Evolutionary conservation across 2,888 invertebrate species (phyloP), one percentile per base, ranked within the genome.

Genomic region (Vanessa cardui): DNA sequence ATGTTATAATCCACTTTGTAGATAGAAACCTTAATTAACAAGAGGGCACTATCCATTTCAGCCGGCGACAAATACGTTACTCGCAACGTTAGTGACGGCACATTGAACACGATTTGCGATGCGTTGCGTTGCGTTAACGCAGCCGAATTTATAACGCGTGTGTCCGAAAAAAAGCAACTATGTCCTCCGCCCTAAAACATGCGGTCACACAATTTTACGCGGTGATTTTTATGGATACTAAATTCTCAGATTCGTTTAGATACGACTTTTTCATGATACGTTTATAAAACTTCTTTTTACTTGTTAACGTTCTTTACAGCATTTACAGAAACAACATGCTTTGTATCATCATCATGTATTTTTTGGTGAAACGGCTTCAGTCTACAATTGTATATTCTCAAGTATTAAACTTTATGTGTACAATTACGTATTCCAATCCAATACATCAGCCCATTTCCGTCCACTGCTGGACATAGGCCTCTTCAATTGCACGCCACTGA

Each of bases 91-190:
- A 76, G 83, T 76, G 72, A 80, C 80, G 85, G 79, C 73, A 81
- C 86, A 84, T 86, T 86, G 83, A 83, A 65, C 80, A 79, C 81
- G 80, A 86, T 82, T 84, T 86, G 86, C 78, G 80, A 81, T 85
- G 66, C 62, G 75, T 69, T 69, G 67, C 76, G 56, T 56, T 39
- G 56, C 56, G 56, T 56, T 56, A 56, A 18, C 39, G 56, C 64
- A 33, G 31, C 52, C 58, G 61, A 56, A 68, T 68, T 62, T 65
- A 61, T 50, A 50, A 58, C 49, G 44, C 47, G 56, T 4, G 56
- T 47, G 56, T 26, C 39, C 2, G 9, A 56, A 69, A 69, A 69
- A 69, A 69, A 60, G 52, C 61, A 18, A 49, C 63, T 46, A 62
- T 58, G 8, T 71, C 58, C 58, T 61, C 64, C 44, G 33, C 50